Evolutionary conservation across 2,888 invertebrate species (phyloP), one percentile per base, ranked within the genome.

Genomic region (Aethes cnicana): DNA sequence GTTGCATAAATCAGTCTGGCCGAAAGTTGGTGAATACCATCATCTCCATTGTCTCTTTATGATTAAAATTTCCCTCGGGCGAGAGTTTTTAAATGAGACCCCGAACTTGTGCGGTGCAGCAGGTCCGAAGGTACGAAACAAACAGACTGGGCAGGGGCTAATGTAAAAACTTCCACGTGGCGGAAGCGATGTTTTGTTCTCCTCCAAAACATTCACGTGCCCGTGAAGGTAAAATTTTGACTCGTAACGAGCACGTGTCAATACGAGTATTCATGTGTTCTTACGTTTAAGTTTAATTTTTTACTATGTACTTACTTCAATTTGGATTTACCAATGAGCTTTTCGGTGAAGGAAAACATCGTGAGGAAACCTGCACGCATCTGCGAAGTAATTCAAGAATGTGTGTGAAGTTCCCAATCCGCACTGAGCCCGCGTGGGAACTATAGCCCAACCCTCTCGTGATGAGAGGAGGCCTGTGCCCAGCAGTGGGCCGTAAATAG

Each of bases 91-190:
- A 82, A 85, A 81, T 74, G 77, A 76, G 78, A 78, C 77, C 81
- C 76, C 67, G 74, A 85, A 85, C 81, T 86, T 84, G 72, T 62
- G 72, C 78, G 62, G 72, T 69, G 74, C 73, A 77, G 71, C 69
- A 69, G 74, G 78, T 77, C 74, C 62, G 72, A 75, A 81, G 76
- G 78, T 68, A 79, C 72, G 76, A 72, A 80, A 78, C 81, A 86
- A 84, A 85, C 81, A 84, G 74, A 77, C 63, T 64, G 68, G 60
- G 66, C 64, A 64, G 71, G 64, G 69, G 81, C 75, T 85, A 85
- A 87, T 86, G 83, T 79, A 81, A 84, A 86, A 86, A 87, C 73
- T 87, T 88, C 72, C 62, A 57, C 67, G 68, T 70, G 68, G 67
- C 73, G 67, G 66, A 67, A 75, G 72, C 73, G 71, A 68, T 67